A percentile compares a stretch with the other conserved stretches of the same genome.
Conservation (phyloP, 2,888 invertebrate genomes). For the Tridacna gigas region DNA sequence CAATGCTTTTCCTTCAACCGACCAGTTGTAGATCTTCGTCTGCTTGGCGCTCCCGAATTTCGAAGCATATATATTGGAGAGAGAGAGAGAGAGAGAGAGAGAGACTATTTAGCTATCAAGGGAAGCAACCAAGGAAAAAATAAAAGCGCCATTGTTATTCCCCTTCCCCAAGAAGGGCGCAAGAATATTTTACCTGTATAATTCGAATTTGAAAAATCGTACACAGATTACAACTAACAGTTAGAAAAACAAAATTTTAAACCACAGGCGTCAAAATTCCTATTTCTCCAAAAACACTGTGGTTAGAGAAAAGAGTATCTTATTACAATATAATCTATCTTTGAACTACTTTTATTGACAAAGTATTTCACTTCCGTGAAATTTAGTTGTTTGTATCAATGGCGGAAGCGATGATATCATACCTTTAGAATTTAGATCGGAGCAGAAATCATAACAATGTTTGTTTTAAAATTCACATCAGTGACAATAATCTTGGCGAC, state of each 20-base stretch:
- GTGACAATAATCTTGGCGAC: neutral
- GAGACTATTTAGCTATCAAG: too few species aligned
- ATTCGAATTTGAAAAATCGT: neutral
- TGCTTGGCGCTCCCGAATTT: too few species aligned
- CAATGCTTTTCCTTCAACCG: too few species aligned
- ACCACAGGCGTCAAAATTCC: too few species aligned
- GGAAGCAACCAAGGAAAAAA: too few species aligned
- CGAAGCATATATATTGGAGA: too few species aligned
- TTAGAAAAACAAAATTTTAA: neutral
- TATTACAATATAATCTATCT: neutral
- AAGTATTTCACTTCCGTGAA: conserved; percentile 5
- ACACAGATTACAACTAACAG: neutral
- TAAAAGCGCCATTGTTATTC: too few species aligned
- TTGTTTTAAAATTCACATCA: neutral
- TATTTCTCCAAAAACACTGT: too few species aligned
- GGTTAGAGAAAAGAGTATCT: too few species aligned
- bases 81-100: too few species aligned
- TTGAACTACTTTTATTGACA: neutral
- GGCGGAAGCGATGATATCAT: conserved; percentile 58
- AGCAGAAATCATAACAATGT: conserved; percentile 1
- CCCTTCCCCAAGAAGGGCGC: neutral
- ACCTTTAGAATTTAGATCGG: conserved; percentile 50
- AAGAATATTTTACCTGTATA: neutral
- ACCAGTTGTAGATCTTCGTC: too few species aligned
- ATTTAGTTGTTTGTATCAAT: conserved; percentile 30